Base-by-base conservation (phyloP, 2,797 vertebrate genomes). In the Girardinus metallicus region DNA sequence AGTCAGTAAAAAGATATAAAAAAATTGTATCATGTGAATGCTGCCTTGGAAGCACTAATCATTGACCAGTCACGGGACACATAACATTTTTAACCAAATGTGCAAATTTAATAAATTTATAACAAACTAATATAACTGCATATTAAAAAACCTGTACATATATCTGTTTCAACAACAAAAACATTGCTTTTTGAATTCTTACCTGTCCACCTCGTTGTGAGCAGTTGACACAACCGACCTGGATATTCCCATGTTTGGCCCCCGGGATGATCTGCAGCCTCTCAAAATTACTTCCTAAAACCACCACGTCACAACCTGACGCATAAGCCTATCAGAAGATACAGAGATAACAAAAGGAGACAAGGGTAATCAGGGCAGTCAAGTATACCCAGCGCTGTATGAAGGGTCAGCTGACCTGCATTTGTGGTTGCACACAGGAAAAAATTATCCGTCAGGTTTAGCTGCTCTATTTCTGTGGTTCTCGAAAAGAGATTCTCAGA, bases 191-290 rank as follows among this genome's bases (percentile, higher is more conserved):
- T 60, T n/a, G 62, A 1, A 53, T 16, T 79, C 96, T 78, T 96
- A 99, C 99, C 97, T 98, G 98, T 80, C 98, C 98, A 85, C 96
- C 97, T 76, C 97, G 98, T 91, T 96, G 92, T 70, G 98, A 99
- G 91, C 98, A 99, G 93, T 98, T 97, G 77, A 99, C 97, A 92
- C 99, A 99, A 77, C 97, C 98, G 84, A 99, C 98, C 94, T 98
- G 98, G 91, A 99, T 96, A 91, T 99, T 99, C 82, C 99, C 98
- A 95, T 99, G 97, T 89, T 99, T 98, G 89, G 97, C 96, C 90
- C 99, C 99, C 78, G 98, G 98, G 84, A 99, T 99, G 94, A 99
- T 98, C 90, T 99, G 98, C 86, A 99, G 94, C 83, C 98, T 96
- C 95, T 99, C 98, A 92, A 99, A 99, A 89, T 99, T 96, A 91